These are phyloP conservation scores for Ametastegia equiseti DNA, from an alignment of 2,888 invertebrate genomes.

Conservation along the genomic window DNA sequence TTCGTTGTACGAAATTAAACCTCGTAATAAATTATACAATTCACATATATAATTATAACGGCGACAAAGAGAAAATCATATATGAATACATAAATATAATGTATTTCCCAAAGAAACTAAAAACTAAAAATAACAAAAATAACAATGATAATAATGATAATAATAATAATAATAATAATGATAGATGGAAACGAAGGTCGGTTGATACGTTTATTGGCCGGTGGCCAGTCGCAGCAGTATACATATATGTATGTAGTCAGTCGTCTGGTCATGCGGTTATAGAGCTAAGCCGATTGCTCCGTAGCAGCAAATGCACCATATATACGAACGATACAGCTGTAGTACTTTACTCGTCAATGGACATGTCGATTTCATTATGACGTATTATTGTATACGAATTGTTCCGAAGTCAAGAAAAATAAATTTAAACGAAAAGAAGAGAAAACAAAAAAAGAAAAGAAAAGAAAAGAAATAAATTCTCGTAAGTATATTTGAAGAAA, in stretches of 20 bases:
- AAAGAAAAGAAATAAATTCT: too few species aligned
- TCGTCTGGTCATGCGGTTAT: slow-evolving; percentile 32
- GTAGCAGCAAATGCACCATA: not conserved
- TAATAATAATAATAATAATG: slow-evolving; percentile 11
- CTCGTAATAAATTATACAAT: too few species aligned
- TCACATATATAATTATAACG: too few species aligned
- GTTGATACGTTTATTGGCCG: slow-evolving; percentile 56
- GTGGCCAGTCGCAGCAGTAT: too few species aligned
- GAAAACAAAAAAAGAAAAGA: too few species aligned
- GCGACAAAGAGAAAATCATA: too few species aligned
- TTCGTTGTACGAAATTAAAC: too few species aligned
- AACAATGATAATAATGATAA: not conserved
- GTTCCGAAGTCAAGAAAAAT: not conserved
- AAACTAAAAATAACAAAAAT: slow-evolving; percentile 4
- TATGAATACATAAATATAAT: too few species aligned
- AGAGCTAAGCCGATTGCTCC: not conserved
- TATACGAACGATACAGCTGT: slow-evolving; percentile 7
- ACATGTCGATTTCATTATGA: not conserved
- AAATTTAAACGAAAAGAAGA: too few species aligned
- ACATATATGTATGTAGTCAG: too few species aligned
- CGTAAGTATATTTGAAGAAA: too few species aligned
- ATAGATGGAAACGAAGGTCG: slow-evolving; percentile 47
- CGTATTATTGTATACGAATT: not conserved
- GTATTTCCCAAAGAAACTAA: not conserved
- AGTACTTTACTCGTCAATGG: too few species aligned